Conservation (phyloP, 2,797 vertebrate species). For the Neostethus bicornis region DNA sequence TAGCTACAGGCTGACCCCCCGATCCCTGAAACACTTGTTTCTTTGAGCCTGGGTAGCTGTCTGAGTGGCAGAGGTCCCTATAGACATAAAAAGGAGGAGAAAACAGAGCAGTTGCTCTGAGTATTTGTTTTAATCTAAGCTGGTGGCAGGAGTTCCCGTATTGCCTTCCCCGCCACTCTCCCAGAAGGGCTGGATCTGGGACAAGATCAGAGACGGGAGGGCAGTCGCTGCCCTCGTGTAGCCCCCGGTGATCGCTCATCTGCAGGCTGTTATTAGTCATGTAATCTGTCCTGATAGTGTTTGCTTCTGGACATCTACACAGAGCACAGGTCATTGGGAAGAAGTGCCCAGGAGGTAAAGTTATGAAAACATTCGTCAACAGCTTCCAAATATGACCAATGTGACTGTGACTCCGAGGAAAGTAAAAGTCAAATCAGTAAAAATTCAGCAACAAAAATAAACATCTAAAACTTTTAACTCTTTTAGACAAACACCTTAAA, state of each 20-base stretch:
- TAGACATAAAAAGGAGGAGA: conserved; percentile 53
- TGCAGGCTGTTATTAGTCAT: conserved; percentile 72
- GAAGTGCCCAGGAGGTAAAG: conserved; percentile 53
- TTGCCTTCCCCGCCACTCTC: conserved; percentile 53
- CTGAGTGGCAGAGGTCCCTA: conserved; percentile 63
- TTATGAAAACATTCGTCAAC: conserved; percentile 74
- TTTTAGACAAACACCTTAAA: conserved; percentile 10
- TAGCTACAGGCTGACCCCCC: conserved; percentile 64
- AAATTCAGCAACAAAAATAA: conserved; percentile 40
- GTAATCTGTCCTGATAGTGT: conserved; percentile 77
- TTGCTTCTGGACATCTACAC: conserved; percentile 65
- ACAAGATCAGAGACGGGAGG: conserved; percentile 60
- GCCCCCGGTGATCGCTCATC: conserved; percentile 70
- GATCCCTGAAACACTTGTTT: conserved; percentile 52
- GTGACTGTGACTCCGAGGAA: conserved; percentile 54
- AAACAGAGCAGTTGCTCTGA: conserved; percentile 65
- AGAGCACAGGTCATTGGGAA: conserved; percentile 71
- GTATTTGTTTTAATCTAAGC: conserved; percentile 76
- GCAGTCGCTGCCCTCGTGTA: conserved; percentile 47
- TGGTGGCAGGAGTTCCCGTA: conserved; percentile 58
- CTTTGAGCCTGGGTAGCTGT: conserved; percentile 57
- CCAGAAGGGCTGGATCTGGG: conserved; percentile 64
- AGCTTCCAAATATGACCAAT: conserved; percentile 51
- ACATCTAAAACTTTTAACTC: conserved; percentile 21
- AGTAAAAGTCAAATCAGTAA: conserved; percentile 26